These are phyloP conservation scores for Caenorhabditis macrosperma DNA, from an alignment of 2,888 invertebrate species.

Conservation along the genomic window DNA sequence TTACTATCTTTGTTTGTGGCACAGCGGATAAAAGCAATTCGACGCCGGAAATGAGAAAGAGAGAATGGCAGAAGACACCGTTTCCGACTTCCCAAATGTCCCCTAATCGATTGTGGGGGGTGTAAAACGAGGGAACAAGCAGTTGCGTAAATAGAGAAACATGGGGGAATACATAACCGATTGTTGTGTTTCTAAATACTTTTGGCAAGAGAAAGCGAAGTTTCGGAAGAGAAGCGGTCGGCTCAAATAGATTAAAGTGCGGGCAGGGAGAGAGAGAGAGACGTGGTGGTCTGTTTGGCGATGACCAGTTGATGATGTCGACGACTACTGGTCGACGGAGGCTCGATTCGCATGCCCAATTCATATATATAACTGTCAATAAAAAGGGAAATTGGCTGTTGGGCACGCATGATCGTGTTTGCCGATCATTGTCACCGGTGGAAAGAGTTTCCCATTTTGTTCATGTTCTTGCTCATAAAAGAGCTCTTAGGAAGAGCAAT, in stretches of 20 bases:
- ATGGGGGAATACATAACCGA: constrained; percentile 1
- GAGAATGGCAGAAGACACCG: constrained; percentile 17
- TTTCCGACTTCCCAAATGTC: background rate
- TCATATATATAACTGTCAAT: constrained; percentile 32
- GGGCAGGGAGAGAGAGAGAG: constrained; percentile 12
- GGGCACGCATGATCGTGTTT: constrained; percentile 43
- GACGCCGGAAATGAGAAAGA: constrained; percentile 39
- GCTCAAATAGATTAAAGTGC: constrained; percentile 55
- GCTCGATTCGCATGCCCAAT: background rate
- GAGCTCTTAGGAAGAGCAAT: background rate
- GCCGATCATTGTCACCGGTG: constrained; percentile 30
- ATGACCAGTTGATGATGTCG: constrained; percentile 48
- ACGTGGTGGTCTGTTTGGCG: background rate
- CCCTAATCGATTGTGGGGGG: constrained; percentile 5
- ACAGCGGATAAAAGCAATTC: constrained; percentile 45
- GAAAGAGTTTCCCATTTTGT: too few relatives aligned
- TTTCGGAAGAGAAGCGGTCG: background rate
- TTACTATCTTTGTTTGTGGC: constrained; percentile 51
- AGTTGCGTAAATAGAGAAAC: constrained; percentile 11
- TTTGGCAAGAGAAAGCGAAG: constrained; percentile 17
- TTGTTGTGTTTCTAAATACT: background rate
- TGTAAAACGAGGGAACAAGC: constrained; percentile 29
- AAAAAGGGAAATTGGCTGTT: constrained; percentile 18
- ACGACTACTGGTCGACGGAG: constrained; percentile 35
- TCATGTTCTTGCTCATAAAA: too few relatives aligned